Evolutionary conservation across 2,113 vertebrate species (phyloP), one percentile per base, ranked within the genome.

Genomic region (Eolophus roseicapilla): DNA sequence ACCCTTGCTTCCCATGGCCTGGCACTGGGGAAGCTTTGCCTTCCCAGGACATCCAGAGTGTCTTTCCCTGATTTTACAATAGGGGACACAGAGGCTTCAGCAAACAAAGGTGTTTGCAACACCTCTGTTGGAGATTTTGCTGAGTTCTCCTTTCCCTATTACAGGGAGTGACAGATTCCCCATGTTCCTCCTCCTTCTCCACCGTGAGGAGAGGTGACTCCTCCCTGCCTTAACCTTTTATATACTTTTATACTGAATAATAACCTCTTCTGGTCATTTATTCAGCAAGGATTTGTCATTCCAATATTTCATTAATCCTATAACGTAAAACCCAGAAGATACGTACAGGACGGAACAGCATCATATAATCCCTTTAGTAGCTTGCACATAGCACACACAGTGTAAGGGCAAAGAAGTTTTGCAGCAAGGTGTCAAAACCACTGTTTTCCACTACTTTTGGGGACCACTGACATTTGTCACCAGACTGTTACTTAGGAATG

Each of bases 231-330:
- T 92, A 78, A 92, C 84, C 77, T 91, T 91, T 91, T 43, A 92
- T 88, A 71, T 23, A 50, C 80, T 93, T 39, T 39, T 39, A 39
- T 47, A 60, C 60, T 19, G 77, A 89, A 44, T 93, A 94, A 97
- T 75, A 91, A 95, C 62, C 33, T 95, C 92, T 96, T 71, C 85
- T 95, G 86, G 69, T 82, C 95, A 89, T 79, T 93, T 87, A 82
- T 83, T 87, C 77, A 89, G 69, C 20, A 64, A 91, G 86, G 81
- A 89, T 95, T 95, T 95, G 89, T 92, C 93, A 92, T 82, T 93
- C 69, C 86, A 84, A 10, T 68, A 81, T 88, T 92, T 97, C 91
- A 92, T 92, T 96, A 92, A 92, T 91, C 96, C 83, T 57, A 15
- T 50, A 92, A 89, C 35, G 68, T 86, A 84, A 95, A 94, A 47